Evolutionary conservation across 2,797 vertebrate genomes (phyloP).

Genomic region (Pempheris klunzingeri): DNA sequence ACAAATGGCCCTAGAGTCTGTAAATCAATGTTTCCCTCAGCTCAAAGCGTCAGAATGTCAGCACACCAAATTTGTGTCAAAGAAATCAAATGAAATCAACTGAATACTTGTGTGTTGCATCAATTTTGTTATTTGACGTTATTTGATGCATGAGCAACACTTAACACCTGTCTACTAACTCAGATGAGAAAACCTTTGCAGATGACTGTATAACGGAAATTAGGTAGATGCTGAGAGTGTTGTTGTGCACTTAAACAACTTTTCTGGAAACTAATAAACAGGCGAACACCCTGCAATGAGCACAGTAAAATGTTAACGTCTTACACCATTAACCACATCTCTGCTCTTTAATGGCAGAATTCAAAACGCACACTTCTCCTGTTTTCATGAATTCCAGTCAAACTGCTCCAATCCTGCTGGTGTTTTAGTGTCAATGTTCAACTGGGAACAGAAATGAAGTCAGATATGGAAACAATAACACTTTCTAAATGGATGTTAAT

Average conservation of each 20-base stretch:
- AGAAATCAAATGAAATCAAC: constrained; percentile 39
- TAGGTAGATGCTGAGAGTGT: neutral
- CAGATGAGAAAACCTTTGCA: neutral
- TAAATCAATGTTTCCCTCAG: constrained; percentile 41
- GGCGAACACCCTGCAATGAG: neutral
- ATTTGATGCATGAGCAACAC: neutral
- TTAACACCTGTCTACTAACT: neutral
- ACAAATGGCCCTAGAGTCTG: constrained; percentile 34
- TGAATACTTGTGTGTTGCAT: neutral
- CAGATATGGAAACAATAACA: neutral
- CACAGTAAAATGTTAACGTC: constrained; percentile 12
- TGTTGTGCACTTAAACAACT: constrained; percentile 9
- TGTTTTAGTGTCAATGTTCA: neutral
- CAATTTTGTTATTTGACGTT: neutral
- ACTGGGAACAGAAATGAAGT: constrained; percentile 3
- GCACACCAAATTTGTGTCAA: constrained; percentile 4
- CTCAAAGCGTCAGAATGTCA: constrained; percentile 35
- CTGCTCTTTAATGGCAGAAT: constrained; percentile 5
- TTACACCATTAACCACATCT: constrained; percentile 11
- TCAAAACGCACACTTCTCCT: neutral
- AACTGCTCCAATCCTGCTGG: neutral
- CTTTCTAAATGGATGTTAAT: neutral
- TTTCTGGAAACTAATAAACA: constrained; percentile 9
- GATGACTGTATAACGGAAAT: neutral
- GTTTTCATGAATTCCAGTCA: neutral